Conservation (phyloP, 2,113 vertebrate genomes). For the Psephotus haematonotus region DNA sequence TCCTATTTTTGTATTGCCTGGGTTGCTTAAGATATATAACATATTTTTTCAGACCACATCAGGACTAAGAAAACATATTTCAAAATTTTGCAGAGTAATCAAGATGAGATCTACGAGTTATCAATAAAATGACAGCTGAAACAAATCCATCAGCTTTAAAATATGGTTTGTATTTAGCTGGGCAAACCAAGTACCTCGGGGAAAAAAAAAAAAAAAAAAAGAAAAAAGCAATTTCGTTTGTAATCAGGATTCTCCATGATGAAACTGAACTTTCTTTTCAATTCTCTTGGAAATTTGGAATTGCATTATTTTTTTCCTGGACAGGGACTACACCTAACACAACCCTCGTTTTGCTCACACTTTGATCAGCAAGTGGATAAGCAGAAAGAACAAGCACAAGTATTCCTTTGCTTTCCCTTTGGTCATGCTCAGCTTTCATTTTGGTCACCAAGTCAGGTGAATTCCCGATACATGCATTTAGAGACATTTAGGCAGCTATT, state of each 20-base stretch:
- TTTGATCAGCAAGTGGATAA: background rate
- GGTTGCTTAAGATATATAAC: background rate
- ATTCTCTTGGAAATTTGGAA: background rate
- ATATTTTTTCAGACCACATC: background rate
- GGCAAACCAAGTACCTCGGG: background rate
- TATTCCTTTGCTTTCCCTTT: background rate
- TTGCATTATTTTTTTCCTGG: background rate
- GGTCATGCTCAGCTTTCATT: background rate
- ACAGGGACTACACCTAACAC: background rate
- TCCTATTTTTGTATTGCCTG: background rate
- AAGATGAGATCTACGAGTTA: background rate
- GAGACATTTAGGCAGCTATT: background rate
- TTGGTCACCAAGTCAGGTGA: background rate
- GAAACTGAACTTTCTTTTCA: background rate
- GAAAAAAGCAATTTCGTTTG: background rate
- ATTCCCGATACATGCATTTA: background rate
- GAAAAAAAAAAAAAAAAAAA: background rate
- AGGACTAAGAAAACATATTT: background rate
- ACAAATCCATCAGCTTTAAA: conserved; percentile 8
- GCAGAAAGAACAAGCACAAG: background rate
- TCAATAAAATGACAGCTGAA: conserved; percentile 1
- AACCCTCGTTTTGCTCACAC: background rate
- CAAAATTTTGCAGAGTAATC: background rate
- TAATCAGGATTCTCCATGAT: background rate
- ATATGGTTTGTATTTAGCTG: background rate